Percentiles rank a stretch among this genome's conserved stretches.
Evolutionary conservation across 2,797 vertebrate genomes (phyloP).

Genomic region (Pseudochirops corinnae): DNA sequence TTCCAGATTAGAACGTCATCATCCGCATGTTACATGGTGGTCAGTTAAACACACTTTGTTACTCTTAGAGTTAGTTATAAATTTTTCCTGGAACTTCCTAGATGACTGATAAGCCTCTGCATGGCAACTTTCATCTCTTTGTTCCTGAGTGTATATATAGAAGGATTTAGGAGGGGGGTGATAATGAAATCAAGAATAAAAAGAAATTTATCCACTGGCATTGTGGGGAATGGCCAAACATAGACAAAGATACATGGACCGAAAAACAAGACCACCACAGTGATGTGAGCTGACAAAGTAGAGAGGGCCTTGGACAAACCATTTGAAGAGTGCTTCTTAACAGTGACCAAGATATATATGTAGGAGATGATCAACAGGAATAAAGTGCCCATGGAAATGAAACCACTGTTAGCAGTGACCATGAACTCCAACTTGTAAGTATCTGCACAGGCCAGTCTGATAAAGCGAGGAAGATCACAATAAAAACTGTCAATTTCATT

Average conservation of each 20-base stretch:
- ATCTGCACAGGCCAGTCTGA: background rate
- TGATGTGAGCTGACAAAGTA: background rate
- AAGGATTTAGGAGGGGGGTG: background rate
- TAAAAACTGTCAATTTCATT: background rate
- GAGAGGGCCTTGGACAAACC: background rate
- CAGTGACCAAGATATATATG: background rate
- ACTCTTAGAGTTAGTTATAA: background rate
- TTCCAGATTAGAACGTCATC: background rate
- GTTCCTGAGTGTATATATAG: background rate
- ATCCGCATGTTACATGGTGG: accelerated
- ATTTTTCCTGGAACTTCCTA: background rate
- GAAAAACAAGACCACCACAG: background rate
- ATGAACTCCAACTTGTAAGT: background rate
- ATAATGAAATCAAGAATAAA: background rate
- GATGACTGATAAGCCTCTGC: background rate
- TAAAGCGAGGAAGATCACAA: background rate
- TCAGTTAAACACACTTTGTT: background rate
- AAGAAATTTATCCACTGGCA: background rate
- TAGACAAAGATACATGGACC: background rate
- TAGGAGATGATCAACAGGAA: background rate
- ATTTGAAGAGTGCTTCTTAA: background rate
- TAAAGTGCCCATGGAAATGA: background rate
- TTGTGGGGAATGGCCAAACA: background rate
- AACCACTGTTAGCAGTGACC: background rate
- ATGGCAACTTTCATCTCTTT: background rate